Percentiles rank a stretch among this genome's conserved stretches.
phyloP scores from a whole-genome alignment of 1,140 invertebrate genomes.

The Aphelinus atriplicis region DNA sequence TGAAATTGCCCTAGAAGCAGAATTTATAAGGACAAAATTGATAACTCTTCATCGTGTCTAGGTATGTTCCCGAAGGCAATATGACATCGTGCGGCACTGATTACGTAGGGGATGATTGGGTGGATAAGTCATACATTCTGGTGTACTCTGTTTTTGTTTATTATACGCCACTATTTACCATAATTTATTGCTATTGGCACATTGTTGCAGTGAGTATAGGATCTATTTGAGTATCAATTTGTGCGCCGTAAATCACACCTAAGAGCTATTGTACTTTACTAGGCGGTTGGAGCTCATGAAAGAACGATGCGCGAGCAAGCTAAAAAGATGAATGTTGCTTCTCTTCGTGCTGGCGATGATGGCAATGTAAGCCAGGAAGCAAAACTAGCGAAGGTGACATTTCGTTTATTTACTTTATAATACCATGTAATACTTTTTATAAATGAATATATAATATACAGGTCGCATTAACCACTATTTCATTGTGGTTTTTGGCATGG shows the following conservation, averaged over 20 bases:
- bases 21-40: slow-evolving; percentile 9
- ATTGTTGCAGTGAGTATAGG: slow-evolving; percentile 71
- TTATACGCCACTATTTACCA: slow-evolving; percentile 75
- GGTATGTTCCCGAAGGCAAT: slow-evolving; percentile 89
- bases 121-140: slow-evolving; percentile 75
- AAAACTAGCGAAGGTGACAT: slow-evolving; percentile 75
- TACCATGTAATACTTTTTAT: no score
- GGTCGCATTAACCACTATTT: slow-evolving; percentile 84
- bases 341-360: slow-evolving; percentile 72
- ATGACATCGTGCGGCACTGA: slow-evolving; percentile 88
- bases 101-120: slow-evolving; percentile 76
- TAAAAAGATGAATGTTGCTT: slow-evolving; percentile 85
- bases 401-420: slow-evolving; percentile 9
- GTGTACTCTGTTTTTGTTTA: slow-evolving; percentile 78
- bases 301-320: slow-evolving; percentile 83
- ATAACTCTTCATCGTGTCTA: slow-evolving; percentile 47
- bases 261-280: background rate
- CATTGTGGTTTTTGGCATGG: slow-evolving; percentile 86
- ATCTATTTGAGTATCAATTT: no score
- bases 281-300: slow-evolving; percentile 82
- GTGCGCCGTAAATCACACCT: no score
- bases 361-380: slow-evolving; percentile 76
- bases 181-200: slow-evolving; percentile 82
- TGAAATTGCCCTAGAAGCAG: background rate
- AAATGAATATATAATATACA: slow-evolving; percentile 43